phyloP scores from a whole-genome alignment of 2,797 vertebrate species.

The Bryconaethiops microstoma region DNA sequence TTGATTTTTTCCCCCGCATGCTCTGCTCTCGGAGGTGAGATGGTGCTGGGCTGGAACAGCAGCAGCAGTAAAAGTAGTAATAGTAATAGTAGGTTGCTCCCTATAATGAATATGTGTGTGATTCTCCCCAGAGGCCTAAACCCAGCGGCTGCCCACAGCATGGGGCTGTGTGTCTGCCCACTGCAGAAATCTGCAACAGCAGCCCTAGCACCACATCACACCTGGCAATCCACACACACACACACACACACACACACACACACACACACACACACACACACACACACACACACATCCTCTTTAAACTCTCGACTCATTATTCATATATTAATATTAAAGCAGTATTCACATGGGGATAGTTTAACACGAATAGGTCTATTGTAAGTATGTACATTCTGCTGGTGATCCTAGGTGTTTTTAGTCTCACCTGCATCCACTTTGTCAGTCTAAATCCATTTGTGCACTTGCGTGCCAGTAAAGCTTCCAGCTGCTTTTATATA shows the following conservation, averaged over 20 bases:
- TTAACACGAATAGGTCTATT: too few species aligned
- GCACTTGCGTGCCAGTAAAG: too few species aligned
- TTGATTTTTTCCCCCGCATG: not conserved
- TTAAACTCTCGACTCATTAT: not conserved
- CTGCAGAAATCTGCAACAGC: conserved; percentile 2
- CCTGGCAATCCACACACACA: conserved; percentile 24
- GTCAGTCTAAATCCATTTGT: too few species aligned
- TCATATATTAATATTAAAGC: not conserved
- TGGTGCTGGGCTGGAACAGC: not conserved
- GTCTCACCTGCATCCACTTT: too few species aligned
- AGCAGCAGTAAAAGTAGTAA: not conserved
- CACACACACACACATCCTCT: too few species aligned
- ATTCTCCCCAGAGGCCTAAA: conserved; percentile 4
- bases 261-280: not conserved
- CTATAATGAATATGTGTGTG: conserved; percentile 9
- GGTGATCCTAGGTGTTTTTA: too few species aligned
- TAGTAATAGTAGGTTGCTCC: not conserved
- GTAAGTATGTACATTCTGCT: too few species aligned
- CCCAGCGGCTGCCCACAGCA: conserved; percentile 9
- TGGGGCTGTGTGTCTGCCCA: not conserved
- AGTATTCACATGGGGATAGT: too few species aligned
- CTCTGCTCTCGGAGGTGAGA: not conserved
- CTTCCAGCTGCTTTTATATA: too few species aligned
- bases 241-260: not conserved
- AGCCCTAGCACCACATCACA: conserved; percentile 22